These are phyloP conservation scores for Eira barbara DNA, from an alignment of 2,113 vertebrate genomes.

Conservation along the genomic window DNA sequence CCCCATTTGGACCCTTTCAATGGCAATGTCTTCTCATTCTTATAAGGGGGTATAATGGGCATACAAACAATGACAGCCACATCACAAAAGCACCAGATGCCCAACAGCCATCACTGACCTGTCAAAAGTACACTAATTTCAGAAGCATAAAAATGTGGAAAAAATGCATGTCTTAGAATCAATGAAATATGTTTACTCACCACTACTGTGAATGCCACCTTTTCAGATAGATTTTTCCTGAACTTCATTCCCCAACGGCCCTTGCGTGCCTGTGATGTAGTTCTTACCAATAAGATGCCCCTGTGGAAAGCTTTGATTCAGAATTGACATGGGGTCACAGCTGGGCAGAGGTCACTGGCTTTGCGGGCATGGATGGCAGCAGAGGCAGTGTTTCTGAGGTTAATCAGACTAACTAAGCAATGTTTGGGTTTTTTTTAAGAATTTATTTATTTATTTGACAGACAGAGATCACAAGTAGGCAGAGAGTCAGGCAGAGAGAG, in stretches of 20 bases:
- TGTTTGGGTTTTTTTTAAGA: too few species aligned
- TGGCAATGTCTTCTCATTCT: neutral
- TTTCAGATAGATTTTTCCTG: neutral
- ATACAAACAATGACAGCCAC: neutral
- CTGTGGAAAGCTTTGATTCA: neutral
- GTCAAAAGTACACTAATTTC: neutral
- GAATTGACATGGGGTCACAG: neutral
- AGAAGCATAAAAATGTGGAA: neutral
- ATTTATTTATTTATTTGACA: too few species aligned
- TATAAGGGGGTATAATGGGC: neutral
- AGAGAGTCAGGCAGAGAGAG: too few species aligned
- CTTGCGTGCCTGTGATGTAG: neutral
- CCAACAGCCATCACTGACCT: neutral
- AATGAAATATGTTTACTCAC: neutral
- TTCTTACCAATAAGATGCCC: neutral
- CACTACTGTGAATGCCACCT: neutral
- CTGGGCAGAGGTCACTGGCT: neutral
- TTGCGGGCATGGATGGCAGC: neutral
- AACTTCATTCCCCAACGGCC: neutral
- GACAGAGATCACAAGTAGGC: too few species aligned
- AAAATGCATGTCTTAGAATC: neutral
- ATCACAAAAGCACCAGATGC: neutral
- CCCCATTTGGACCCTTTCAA: neutral
- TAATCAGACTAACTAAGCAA: neutral
- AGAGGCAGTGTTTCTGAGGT: neutral